Percentiles rank a stretch among this genome's conserved stretches.
phyloP scores from a whole-genome alignment of 2,113 vertebrate species.

The Rhinichthys klamathensis region DNA sequence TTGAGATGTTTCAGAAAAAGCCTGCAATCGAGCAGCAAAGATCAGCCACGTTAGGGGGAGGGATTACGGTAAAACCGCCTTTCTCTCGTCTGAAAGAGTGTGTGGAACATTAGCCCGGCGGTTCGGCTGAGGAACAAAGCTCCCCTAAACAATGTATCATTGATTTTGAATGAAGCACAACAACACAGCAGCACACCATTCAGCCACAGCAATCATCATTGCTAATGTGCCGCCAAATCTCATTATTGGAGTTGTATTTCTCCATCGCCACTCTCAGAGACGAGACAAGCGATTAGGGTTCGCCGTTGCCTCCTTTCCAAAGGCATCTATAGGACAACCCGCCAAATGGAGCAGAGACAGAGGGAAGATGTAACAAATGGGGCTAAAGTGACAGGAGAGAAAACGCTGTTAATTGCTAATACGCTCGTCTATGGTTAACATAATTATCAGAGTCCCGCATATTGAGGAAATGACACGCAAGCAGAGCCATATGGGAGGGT shows the following conservation, averaged over 20 bases:
- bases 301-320: constrained; percentile 28
- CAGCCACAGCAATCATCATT: constrained; percentile 50
- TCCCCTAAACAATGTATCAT: constrained; percentile 57
- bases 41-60: constrained; percentile 41
- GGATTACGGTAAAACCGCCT: constrained; percentile 33
- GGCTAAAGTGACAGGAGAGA: constrained; percentile 34
- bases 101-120: constrained; percentile 46
- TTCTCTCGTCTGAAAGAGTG: constrained; percentile 34
- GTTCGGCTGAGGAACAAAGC: constrained; percentile 54
- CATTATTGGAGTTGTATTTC: constrained; percentile 57
- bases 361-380: constrained; percentile 35
- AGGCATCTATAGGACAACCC: constrained; percentile 22
- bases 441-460: constrained; percentile 71
- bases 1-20: background rate
- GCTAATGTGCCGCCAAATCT: constrained; percentile 58
- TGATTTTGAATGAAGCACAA: constrained; percentile 54
- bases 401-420: constrained; percentile 57
- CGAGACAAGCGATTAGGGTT: constrained; percentile 51
- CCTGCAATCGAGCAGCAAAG: constrained; percentile 38
- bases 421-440: constrained; percentile 69
- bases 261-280: constrained; percentile 32
- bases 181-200: constrained; percentile 53
- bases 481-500: constrained; percentile 67
- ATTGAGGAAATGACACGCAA: constrained; percentile 70
- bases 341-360: constrained; percentile 32